Percentiles rank a stretch among this genome's conserved stretches.
These are phyloP conservation scores for Camelus dromedarius DNA, from an alignment of 2,113 vertebrate genomes.

Conservation along the genomic window DNA sequence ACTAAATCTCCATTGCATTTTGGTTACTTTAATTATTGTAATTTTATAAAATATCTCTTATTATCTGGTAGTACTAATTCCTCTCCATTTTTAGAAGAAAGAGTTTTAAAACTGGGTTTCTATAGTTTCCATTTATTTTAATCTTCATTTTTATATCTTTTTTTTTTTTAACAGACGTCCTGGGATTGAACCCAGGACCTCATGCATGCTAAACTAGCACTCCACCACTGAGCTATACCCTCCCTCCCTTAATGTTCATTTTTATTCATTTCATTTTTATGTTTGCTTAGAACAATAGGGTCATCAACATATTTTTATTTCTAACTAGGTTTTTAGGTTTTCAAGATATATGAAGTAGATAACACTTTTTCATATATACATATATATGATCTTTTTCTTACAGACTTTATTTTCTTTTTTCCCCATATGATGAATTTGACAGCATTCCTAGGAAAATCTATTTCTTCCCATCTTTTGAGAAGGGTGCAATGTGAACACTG, in stretches of 20 bases:
- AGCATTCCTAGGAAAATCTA: not conserved
- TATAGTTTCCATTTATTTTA: not conserved
- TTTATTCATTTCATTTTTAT: slow-evolving; percentile 28
- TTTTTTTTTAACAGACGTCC: no score
- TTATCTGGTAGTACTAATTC: not conserved
- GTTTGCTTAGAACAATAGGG: not conserved
- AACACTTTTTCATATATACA: not conserved
- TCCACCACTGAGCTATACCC: no score
- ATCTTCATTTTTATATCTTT: not conserved
- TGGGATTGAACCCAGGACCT: no score
- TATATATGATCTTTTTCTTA: not conserved
- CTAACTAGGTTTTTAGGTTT: slow-evolving; percentile 12
- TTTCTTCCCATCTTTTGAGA: not conserved
- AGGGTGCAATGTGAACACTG: not conserved
- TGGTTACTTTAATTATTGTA: not conserved
- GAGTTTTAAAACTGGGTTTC: slow-evolving; percentile 24
- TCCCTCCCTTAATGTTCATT: not conserved
- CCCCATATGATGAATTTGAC: not conserved
- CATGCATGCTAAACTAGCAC: no score
- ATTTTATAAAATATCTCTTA: not conserved
- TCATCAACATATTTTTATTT: slow-evolving; percentile 46
- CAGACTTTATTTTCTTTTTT: slow-evolving; percentile 10
- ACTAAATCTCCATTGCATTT: not conserved
- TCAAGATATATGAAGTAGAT: not conserved
- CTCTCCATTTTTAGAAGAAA: slow-evolving; percentile 43